Base-by-base conservation (phyloP, 2,113 vertebrate genomes). In the Nothoprocta pentlandii region DNA sequence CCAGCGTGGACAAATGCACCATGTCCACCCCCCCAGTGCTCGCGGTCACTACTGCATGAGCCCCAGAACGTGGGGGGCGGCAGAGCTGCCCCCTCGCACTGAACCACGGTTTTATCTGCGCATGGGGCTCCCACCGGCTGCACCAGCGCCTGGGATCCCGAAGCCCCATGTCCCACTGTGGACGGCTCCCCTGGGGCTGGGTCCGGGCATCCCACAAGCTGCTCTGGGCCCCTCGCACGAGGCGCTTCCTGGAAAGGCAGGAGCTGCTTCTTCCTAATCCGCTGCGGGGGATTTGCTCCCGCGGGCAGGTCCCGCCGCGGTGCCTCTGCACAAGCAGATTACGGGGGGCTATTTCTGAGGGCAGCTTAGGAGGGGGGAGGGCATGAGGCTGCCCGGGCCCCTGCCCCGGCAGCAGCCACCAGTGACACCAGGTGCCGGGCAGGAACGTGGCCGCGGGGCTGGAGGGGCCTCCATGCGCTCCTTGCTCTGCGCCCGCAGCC, bases 321-420 rank as follows among this genome's bases (percentile, higher is more conserved):
- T 7, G 22, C 47, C 85, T 30, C 69, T 39, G 80, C 30, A 0
- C 87, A 96, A 97, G 95, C 85, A 90, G 96, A 82, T 97, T 97
- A 96, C 34, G 16, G 68, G 91, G 95, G 95, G 79, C 95, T 97
- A 95, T 94, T 96, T 97, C 91, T 92, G 87, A 94, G 0, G n/a
- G 79, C 71, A 80, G 95, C 95, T 97, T 97, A 97, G 87, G 59
- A 88, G 76, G 92, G 83, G 82, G 90, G 7, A 62, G 39, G 87
- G 75, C 80, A 69, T 85, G 93, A 94, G 80, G 58, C 63, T n/a
- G 51, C 1, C 3, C 1, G 4, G 30, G 59, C 68, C 82, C 61
- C 70, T 22, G 32, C 86, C 34, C 3, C 3, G 1, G 39, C 7
- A 4, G n/a, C 77, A 74, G 61, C 7, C 1, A 5, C 54, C 15